Conservation (phyloP, 1,140 invertebrate species). For the Trichonephila inaurata region DNA sequence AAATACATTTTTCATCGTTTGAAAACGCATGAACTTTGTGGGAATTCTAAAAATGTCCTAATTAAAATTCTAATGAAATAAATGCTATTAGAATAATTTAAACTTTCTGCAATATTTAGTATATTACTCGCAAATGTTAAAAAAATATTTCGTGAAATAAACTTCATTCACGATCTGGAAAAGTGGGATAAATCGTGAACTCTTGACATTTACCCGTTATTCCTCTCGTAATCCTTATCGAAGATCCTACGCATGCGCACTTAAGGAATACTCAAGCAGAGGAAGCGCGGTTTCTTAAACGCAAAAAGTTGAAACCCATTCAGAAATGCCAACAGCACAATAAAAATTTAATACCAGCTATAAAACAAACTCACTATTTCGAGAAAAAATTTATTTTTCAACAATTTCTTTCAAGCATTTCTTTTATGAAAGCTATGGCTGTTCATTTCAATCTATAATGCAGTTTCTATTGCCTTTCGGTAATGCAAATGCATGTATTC, state of each 20-base stretch:
- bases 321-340: not conserved
- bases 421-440: not conserved
- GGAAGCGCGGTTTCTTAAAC: conserved; percentile 10
- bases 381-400: not conserved
- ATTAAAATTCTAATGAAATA: no score
- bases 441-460: not conserved
- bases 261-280: not conserved
- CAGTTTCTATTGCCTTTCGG: not conserved
- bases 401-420: not conserved
- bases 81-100: no score
- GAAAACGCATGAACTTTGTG: no score
- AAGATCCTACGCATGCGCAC: conserved; percentile 28
- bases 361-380: not conserved
- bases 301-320: conserved; percentile 19
- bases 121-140: no score
- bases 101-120: no score
- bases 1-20: no score
- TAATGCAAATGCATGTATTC: no score
- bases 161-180: not conserved
- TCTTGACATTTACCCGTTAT: conserved; percentile 57
- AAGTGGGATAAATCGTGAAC: conserved; percentile 30
- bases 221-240: not conserved
- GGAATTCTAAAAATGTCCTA: no score
- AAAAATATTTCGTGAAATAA: not conserved
- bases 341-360: conserved; percentile 24